Evolutionary conservation across 2,888 invertebrate genomes (phyloP), one percentile per base, ranked within the genome.

Genomic region (Ferdinandea cuprea): DNA sequence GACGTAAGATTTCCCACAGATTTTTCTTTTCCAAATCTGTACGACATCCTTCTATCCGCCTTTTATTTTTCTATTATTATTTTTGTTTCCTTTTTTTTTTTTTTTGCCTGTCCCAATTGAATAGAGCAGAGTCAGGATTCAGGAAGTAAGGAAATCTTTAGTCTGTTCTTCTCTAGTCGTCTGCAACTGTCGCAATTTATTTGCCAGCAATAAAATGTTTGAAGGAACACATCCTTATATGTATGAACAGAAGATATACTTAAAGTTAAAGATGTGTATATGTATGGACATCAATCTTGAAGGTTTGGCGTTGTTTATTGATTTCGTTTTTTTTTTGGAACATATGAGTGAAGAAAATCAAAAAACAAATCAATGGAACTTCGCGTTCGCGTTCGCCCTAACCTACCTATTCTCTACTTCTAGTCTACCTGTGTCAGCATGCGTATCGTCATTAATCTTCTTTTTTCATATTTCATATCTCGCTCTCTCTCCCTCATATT

Each of bases 171-270:
- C 17, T 50, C 59, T 40, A 72, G 52, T 83, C 73, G 59, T 68
- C 78, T 81, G 78, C 78, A 83, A 83, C 61, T 83, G 78, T 78
- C 78, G 83, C 78, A 78, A 83, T 83, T 83, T 83, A 78, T 78
- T 83, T 83, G 50, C 83, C 44, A 73, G 68, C 77, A 73, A 83
- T 72, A 68, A 83, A 52, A 71, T 61, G 72, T 78, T 56, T 72
- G 42, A 63, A 58, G 25, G 52, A 58, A 48, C 30, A 63, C 63
- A 65, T 65, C 68, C 68, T 65, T 63, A 11, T 9, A 42, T 32
- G 73, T n/a, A n/a, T n/a, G n/a, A n/a, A 69, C 58, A 63, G 48
- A 46, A n/a, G n/a, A n/a, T 25, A 3, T 25, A 37, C 63, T 74
- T 66, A 25, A 77, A 68, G 56, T 61, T 66, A 44, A 15, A 40